phyloP scores from a whole-genome alignment of 2,888 invertebrate species.

The Chromoteleia sp. region DNA sequence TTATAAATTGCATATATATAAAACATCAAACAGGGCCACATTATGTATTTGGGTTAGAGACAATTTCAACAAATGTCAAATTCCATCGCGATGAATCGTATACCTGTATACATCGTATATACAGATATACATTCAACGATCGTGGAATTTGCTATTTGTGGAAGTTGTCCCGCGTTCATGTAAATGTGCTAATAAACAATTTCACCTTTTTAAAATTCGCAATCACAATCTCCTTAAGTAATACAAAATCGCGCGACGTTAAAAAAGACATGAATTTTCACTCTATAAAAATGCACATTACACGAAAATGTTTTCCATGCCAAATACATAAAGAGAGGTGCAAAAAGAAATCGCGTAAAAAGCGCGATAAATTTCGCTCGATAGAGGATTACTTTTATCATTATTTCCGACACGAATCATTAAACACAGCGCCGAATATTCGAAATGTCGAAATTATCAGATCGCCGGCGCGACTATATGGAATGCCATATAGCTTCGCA shows the following conservation, averaged over 20 bases:
- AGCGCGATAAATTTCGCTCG: conserved; percentile 49
- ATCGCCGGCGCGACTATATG: conserved; percentile 27
- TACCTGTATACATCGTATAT: too few relatives aligned
- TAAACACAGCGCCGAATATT: conserved; percentile 61
- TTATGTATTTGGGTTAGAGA: too few relatives aligned
- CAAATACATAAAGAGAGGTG: conserved; percentile 26
- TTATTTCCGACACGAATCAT: conserved; percentile 59
- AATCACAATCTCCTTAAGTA: neutral
- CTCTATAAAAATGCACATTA: conserved; percentile 30
- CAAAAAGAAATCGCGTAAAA: conserved; percentile 34
- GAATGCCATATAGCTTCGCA: conserved; percentile 15
- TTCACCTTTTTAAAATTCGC: too few relatives aligned
- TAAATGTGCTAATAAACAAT: too few relatives aligned
- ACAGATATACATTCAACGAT: too few relatives aligned
- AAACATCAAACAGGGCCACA: too few relatives aligned
- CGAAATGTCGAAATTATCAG: conserved; percentile 61
- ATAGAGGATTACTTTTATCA: conserved; percentile 50
- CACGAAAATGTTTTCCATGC: conserved; percentile 35
- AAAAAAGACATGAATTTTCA: conserved; percentile 17
- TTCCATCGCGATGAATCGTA: too few relatives aligned
- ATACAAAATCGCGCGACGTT: neutral
- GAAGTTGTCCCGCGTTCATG: too few relatives aligned
- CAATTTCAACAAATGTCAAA: too few relatives aligned
- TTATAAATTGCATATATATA: too few relatives aligned
- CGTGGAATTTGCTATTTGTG: too few relatives aligned